Evolutionary conservation across 2,797 vertebrate species (phyloP), one percentile per base, ranked within the genome.

Genomic region (Thamnophis elegans): DNA sequence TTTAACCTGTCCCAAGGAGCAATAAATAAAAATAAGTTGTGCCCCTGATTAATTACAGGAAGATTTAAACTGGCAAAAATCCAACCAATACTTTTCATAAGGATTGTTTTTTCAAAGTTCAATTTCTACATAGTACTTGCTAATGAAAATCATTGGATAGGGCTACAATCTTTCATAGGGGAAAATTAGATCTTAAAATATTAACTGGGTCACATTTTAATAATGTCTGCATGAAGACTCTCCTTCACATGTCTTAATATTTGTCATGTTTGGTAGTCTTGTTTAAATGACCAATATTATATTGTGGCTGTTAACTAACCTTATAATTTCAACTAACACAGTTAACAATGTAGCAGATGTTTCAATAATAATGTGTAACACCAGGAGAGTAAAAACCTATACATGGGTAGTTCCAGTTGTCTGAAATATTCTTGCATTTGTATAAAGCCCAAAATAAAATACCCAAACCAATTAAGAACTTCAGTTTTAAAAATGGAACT

Each of bases 271-370:
- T 93, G 91, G 94, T 55, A 5, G 9, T n/a, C 55, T 92, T 90
- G 36, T 85, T 59, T 73, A 73, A 1, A 5, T 32, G 92, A 89
- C 25, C 36, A 92, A 5, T 56, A 87, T 89, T 85, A 20, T 16
- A 1, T 92, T 87, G 94, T 96, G 86, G 93, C 87, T 82, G 42
- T 92, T 95, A 89, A 95, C 97, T 96, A 96, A 97, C 82, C 25
- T 22, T 36, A 58, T 96, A 95, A 95, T 94, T 88, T 8, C 87
- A 51, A 95, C 94, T 95, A 94, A 96, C 93, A 86, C 1, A 55
- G 87, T 94, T 88, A 73, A 92, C 91, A 86, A 91, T 22, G 16
- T 88, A 85, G 51, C 56, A 93, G 47, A 54, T 78, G 18, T 87
- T 91, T 93, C 90, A 87, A 7, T 86, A 85, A 93, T 94, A 95